Conservation (phyloP, 2,888 invertebrate species). For the Atethmia centrago region DNA sequence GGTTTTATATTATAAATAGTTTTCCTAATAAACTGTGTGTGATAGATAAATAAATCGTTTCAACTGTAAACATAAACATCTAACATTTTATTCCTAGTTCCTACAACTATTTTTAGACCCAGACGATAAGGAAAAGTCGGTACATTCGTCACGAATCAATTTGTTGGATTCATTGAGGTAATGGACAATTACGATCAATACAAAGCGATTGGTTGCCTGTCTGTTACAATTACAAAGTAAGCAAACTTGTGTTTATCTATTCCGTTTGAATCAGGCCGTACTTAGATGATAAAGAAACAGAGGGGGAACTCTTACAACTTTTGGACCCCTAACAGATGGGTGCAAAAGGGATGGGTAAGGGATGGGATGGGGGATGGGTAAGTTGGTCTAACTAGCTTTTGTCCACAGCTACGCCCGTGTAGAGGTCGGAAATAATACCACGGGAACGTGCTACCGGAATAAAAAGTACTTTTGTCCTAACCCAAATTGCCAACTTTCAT, state of each 20-base stretch:
- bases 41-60: constrained; percentile 10
- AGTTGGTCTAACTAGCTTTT: too few species aligned
- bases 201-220: constrained; percentile 20
- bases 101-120: constrained; percentile 1
- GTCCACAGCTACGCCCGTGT: too few species aligned
- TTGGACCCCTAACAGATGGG: not conserved
- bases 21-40: constrained; percentile 1
- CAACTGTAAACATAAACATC: constrained; percentile 9
- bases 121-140: constrained; percentile 30
- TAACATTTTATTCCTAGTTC: constrained; percentile 2
- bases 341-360: too few species aligned
- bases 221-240: constrained; percentile 29
- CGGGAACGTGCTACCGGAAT: not conserved
- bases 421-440: too few species aligned
- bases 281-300: not conserved
- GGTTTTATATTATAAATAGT: not conserved
- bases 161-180: constrained; percentile 29
- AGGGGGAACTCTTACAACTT: not conserved
- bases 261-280: not conserved
- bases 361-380: too few species aligned
- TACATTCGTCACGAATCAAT: constrained; percentile 31
- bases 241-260: constrained; percentile 10
- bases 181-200: constrained; percentile 49
- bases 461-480: not conserved
- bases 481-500: not conserved